A percentile compares a stretch with the other conserved stretches of the same genome.
phyloP scores from a whole-genome alignment of 2,888 invertebrate genomes.

The Tuberolachnus salignus region DNA sequence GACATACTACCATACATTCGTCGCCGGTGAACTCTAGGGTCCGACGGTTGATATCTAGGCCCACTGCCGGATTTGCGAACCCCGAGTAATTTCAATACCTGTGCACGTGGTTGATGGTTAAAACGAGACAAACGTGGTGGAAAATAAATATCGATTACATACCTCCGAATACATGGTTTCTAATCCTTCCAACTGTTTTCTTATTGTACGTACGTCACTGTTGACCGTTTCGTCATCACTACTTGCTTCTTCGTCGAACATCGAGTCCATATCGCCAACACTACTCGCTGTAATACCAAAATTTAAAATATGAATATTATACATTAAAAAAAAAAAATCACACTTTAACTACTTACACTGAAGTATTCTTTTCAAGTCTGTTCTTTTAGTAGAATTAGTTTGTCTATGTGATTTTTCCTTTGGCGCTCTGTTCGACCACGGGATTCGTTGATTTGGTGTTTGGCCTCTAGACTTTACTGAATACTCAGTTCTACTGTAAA shows the following conservation, averaged over 20 bases:
- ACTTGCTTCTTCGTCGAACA: conserved; percentile 68
- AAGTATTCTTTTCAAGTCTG: conserved; percentile 46
- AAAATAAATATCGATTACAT: conserved; percentile 57
- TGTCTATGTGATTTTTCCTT: conserved; percentile 49
- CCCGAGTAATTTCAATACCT: conserved; percentile 70
- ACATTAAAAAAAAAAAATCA: too few species aligned
- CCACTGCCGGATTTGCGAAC: conserved; percentile 66
- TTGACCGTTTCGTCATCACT: conserved; percentile 71
- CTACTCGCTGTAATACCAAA: conserved; percentile 57
- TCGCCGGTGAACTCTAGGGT: conserved; percentile 66
- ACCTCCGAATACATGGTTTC: conserved; percentile 90
- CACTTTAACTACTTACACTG: conserved; percentile 20
- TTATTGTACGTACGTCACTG: conserved; percentile 69
- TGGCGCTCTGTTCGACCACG: conserved; percentile 30
- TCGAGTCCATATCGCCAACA: conserved; percentile 69
- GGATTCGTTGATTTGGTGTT: conserved; percentile 36
- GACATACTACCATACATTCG: conserved; percentile 81
- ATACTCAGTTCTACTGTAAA: conserved; percentile 37
- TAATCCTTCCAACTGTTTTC: conserved; percentile 79
- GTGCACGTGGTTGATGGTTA: conserved; percentile 56
- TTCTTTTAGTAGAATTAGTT: conserved; percentile 23
- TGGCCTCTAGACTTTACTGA: conserved; percentile 49
- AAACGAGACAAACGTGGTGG: conserved; percentile 1
- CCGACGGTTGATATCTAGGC: conserved; percentile 67
- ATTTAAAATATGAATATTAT: background rate